Conservation (phyloP, 2,888 invertebrate species). For the Zonitis immaculata region DNA sequence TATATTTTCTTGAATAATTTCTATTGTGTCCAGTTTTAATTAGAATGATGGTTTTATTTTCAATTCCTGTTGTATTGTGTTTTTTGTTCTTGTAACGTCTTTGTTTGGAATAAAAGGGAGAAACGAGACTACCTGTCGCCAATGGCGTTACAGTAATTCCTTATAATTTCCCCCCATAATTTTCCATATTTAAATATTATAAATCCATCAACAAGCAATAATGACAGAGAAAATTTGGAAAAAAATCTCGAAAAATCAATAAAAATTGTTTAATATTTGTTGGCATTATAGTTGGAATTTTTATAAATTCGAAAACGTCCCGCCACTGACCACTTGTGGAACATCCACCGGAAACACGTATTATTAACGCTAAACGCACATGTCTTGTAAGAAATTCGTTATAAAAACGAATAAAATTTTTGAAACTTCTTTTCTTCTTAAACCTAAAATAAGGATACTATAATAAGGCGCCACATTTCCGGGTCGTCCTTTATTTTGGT, state of each 20-base stretch:
- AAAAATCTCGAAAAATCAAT: too few relatives aligned
- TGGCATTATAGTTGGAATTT: too few relatives aligned
- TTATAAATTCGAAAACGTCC: background rate
- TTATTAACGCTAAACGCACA: constrained; percentile 4
- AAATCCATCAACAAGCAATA: too few relatives aligned
- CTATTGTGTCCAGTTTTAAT: background rate
- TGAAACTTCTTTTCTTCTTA: too few relatives aligned
- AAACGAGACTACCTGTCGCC: background rate
- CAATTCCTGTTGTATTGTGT: background rate
- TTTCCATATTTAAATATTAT: too few relatives aligned
- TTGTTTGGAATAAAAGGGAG: background rate
- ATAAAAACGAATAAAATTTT: background rate
- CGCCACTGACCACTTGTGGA: background rate
- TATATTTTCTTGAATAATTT: background rate
- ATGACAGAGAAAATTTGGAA: too few relatives aligned
- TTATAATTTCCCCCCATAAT: background rate
- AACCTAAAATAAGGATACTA: too few relatives aligned
- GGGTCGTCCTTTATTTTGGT: background rate
- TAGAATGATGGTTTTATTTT: background rate
- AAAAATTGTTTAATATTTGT: too few relatives aligned
- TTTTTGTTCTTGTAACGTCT: background rate
- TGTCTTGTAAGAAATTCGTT: background rate
- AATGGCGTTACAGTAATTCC: background rate
- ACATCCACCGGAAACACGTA: constrained; percentile 2
- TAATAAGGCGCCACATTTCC: background rate